Percentiles rank a stretch among this genome's conserved stretches.
Conservation (phyloP, 64 coral and sea anemone species). For the Stichodactyla helianthus region DNA sequence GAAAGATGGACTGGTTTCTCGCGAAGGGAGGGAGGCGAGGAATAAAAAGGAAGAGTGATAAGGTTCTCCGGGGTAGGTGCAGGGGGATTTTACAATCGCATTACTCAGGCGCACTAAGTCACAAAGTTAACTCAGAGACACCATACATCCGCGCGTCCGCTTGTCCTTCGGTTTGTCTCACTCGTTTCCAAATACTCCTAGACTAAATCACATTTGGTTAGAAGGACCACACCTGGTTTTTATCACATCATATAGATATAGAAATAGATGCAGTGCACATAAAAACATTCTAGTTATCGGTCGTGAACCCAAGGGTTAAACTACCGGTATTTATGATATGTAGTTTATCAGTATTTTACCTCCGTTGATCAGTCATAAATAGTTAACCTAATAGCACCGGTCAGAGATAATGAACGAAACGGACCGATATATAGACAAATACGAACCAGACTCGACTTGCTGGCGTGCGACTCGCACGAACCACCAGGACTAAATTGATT, state of each 20-base stretch:
- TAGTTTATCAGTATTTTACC: background rate
- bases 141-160: too few species aligned
- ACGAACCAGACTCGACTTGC: background rate
- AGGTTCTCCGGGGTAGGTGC: too few species aligned
- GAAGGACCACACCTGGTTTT: background rate
- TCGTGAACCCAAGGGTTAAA: background rate
- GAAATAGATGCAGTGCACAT: background rate
- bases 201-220: too few species aligned
- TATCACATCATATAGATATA: background rate
- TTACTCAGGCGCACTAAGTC: too few species aligned
- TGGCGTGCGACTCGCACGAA: background rate
- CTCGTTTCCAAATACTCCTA: too few species aligned
- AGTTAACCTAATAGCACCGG: background rate
- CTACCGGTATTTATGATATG: constrained; percentile 9
- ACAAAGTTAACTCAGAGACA: too few species aligned
- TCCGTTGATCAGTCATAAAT: background rate
- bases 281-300: background rate
- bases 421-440: background rate
- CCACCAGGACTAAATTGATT: background rate
- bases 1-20: too few species aligned
- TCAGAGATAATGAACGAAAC: background rate
- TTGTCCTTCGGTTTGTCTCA: too few species aligned
- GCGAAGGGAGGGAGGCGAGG: too few species aligned
- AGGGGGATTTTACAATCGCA: too few species aligned
- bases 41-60: too few species aligned